These are phyloP conservation scores for Osmoderma eremita DNA, from an alignment of 2,888 invertebrate genomes.

Conservation along the genomic window DNA sequence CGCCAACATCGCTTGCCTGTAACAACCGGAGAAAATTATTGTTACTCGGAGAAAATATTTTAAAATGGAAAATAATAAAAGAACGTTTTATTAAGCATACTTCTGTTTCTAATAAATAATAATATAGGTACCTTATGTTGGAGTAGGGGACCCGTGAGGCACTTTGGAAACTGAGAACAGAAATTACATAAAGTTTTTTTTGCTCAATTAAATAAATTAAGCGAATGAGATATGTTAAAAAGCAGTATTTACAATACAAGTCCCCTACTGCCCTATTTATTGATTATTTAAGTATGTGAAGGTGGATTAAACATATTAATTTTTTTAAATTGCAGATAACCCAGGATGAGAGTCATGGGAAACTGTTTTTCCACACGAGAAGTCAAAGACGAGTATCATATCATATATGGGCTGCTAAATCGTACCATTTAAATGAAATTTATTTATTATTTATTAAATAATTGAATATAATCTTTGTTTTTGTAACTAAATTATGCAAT, in stretches of 20 bases:
- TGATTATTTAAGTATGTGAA: not conserved
- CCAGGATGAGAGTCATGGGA: too few relatives aligned
- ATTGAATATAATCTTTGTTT: too few relatives aligned
- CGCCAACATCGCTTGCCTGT: constrained; percentile 79
- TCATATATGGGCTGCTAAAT: too few relatives aligned
- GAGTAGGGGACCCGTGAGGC: constrained; percentile 41
- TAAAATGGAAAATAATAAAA: not conserved
- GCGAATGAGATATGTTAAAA: too few relatives aligned
- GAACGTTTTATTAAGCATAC: not conserved
- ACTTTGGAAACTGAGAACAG: constrained; percentile 44
- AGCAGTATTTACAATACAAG: constrained; percentile 3
- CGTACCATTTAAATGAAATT: too few relatives aligned
- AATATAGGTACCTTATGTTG: constrained; percentile 41
- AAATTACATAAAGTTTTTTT: constrained; percentile 26
- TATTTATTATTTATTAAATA: too few relatives aligned
- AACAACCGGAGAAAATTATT: constrained; percentile 57
- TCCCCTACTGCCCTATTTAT: constrained; percentile 27
- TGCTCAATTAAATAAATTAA: too few relatives aligned
- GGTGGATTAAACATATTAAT: not conserved
- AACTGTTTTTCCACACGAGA: too few relatives aligned
- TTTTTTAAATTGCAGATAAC: too few relatives aligned
- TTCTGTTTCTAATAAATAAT: not conserved
- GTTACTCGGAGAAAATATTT: too few relatives aligned
- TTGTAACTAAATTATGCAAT: too few relatives aligned
- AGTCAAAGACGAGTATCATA: too few relatives aligned